Evolutionary conservation across 1,140 invertebrate genomes (phyloP), one percentile per base, ranked within the genome.

Genomic region (Akabosia matsudoensis): DNA sequence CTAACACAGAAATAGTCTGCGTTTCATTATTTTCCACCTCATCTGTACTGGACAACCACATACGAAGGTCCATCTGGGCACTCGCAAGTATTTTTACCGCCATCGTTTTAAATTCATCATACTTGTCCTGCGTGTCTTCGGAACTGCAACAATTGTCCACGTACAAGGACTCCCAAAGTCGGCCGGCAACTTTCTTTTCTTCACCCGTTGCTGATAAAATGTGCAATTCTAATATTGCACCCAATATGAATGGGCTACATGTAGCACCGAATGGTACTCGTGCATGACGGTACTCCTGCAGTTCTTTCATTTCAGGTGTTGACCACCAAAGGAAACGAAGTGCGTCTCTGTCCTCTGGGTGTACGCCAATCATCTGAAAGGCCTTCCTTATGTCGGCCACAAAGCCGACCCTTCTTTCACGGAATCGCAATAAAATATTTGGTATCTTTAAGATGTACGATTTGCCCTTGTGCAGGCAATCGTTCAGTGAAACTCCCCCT

Each of bases 391-490:
- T 70, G 34, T 77, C 76, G 0, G 84, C 80, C 0, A 83, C 82
- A 0, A 86, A 79, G 16, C 81, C 85, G 75, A 82, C 83, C 28
- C 73, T 82, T 37, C 82, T 79, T 74, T 26, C 79, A 76, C 85
- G 75, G 80, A 87, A 87, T 18, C 80, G 71, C 26, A 84, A 28
- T 31, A 86, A 52, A 51, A 86, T 76, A 14, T 78, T 61, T 3
- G 83, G 82, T 22, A 86, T 84, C 0, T 79, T n/a, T 75, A 85
- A 84, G 16, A 86, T 82, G 0, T 86, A 77, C 80, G 85, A 85
- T 1, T 77, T 75, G 28, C 84, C 84, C 37, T 82, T 83, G 64
- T 84, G 81, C 0, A 84, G 74, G 76, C 82, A 85, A n/a, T 84
- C 71, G 78, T 86, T 86, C 16, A 85, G 78, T 0, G 84, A 84